Conservation (phyloP, 2,888 invertebrate genomes). For the Agonopterix subpropinquella region DNA sequence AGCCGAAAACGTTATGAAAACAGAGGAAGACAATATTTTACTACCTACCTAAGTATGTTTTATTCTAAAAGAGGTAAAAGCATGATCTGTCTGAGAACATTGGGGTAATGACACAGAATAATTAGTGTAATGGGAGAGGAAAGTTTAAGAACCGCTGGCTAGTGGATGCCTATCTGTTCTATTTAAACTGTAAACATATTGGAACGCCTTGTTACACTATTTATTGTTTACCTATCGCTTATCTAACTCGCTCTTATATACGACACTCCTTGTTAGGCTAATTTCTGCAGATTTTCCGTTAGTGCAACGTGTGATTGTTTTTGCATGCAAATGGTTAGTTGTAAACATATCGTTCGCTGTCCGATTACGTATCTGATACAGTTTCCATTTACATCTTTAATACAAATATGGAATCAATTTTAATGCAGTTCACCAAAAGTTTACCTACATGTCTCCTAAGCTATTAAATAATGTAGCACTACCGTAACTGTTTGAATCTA, state of each 20-base stretch:
- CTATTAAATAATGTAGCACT: constrained; percentile 11
- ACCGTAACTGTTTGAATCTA: constrained; percentile 8
- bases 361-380: constrained; percentile 49
- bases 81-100: too few relatives aligned
- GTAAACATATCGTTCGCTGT: constrained; percentile 42
- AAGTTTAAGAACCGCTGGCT: constrained; percentile 3
- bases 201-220: constrained; percentile 48
- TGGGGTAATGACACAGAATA: too few relatives aligned
- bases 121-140: too few relatives aligned
- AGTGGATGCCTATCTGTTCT: constrained; percentile 35
- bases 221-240: constrained; percentile 59
- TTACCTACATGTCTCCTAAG: constrained; percentile 21
- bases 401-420: constrained; percentile 29
- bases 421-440: constrained; percentile 18
- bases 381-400: constrained; percentile 50
- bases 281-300: constrained; percentile 54
- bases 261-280: constrained; percentile 56
- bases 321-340: constrained; percentile 51
- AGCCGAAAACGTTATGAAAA: too few relatives aligned
- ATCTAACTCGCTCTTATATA: constrained; percentile 49
- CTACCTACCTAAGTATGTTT: too few relatives aligned
- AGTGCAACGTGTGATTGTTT: constrained; percentile 50
- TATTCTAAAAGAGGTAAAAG: too few relatives aligned
- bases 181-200: constrained; percentile 59
- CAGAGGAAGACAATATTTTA: too few relatives aligned